Evolutionary conservation across 1,140 invertebrate species (phyloP), one percentile per base, ranked within the genome.

Genomic region (Drosophila pruinosa): DNA sequence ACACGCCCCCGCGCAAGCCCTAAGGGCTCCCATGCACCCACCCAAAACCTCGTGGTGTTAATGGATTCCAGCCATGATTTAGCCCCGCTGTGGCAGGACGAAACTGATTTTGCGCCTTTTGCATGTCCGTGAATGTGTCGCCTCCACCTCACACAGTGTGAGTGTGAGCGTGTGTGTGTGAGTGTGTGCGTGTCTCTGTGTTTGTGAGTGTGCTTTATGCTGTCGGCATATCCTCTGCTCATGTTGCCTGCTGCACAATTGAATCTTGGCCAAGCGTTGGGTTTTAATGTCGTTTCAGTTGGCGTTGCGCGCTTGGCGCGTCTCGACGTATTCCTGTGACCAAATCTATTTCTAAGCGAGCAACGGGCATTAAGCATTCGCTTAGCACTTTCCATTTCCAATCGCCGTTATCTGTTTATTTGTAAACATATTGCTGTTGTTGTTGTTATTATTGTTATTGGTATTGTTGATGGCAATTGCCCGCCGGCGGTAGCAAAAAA

Each of bases 291-390:
- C 81, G 67, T 72, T 88, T 83, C 82, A 89, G 88, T 89, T 81
- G 86, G 88, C 82, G 82, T 88, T 89, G 88, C 88, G 88, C 88
- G 88, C 89, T 90, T 88, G 88, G 82, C 88, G 88, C 81, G 88
- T 80, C 83, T 88, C 77, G 86, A 89, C 75, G 81, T 89, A 62
- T 75, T 68, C 43, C 63, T 65, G 45, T 41, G 36, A 50, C 62
- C 41, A 54, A 47, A 48, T 56, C 26, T 39, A 50, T 7, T 14
- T 26, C 31, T 36, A 52, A 59, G 34, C 57, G 65, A 17, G 38
- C 61, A 39, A 50, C 59, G 61, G 21, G 10, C 68, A 47, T 63
- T 56, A 39, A 31, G 24, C 10, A 57, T 26, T 68, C 57, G 36
- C 5, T 48, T 22, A 28, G 28, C 53, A 12, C 14, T 58, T 24